Evolutionary conservation across 2,113 vertebrate genomes (phyloP).

Genomic region (Jacana jacana): DNA sequence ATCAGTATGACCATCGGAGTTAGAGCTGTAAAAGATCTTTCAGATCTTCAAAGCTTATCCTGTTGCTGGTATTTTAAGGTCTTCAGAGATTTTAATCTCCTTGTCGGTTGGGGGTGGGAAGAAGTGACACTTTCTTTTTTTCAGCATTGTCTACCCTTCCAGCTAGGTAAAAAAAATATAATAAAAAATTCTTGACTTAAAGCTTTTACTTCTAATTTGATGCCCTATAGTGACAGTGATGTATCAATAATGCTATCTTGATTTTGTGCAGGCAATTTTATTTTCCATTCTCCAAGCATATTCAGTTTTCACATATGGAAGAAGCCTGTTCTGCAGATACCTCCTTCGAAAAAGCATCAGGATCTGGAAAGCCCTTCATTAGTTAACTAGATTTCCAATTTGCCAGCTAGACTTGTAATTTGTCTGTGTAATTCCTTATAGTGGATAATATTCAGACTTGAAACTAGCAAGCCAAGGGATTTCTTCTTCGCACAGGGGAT

Average conservation of each 20-base stretch:
- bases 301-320: not conserved
- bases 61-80: not conserved
- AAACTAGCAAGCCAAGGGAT: not conserved
- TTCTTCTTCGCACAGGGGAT: not conserved
- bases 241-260: not conserved
- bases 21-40: not conserved
- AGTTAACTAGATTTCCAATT: not conserved
- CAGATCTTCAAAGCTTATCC: not conserved
- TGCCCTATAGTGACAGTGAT: not conserved
- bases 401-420: not conserved
- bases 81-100: not conserved
- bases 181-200: not conserved
- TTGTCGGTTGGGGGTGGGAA: not conserved
- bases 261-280: not conserved
- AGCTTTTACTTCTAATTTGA: not conserved
- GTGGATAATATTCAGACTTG: not conserved
- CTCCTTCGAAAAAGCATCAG: not conserved
- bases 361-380: not conserved
- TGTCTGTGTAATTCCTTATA: not conserved
- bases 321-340: not conserved
- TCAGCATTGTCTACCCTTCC: not conserved
- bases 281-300: not conserved
- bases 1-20: not conserved
- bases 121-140: not conserved
- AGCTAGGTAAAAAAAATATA: not conserved